Percentiles rank a stretch among this genome's conserved stretches.
These are phyloP conservation scores for Sympetrum striolatum DNA, from an alignment of 2,888 invertebrate genomes.

Conservation along the genomic window DNA sequence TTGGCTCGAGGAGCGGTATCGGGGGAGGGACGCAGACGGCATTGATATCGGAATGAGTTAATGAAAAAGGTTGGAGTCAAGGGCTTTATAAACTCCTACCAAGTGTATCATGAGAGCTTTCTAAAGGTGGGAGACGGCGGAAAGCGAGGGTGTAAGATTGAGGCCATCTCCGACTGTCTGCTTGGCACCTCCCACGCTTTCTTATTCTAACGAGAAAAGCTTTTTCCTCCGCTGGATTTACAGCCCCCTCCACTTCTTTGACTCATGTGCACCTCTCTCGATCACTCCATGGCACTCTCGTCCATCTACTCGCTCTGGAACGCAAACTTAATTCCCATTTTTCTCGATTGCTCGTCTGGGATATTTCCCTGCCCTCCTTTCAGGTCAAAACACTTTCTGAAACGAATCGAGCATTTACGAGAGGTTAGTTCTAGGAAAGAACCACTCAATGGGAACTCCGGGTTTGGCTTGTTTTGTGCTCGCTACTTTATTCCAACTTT, in stretches of 20 bases:
- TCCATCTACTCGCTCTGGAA: background rate
- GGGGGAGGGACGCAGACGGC: background rate
- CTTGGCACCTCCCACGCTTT: background rate
- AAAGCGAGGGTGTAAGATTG: background rate
- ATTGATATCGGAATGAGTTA: background rate
- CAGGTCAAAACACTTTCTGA: too few species aligned
- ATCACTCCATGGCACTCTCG: background rate
- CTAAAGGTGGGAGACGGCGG: background rate
- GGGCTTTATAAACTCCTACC: background rate
- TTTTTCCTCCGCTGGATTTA: background rate
- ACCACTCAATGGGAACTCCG: too few species aligned
- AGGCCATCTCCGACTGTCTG: constrained; percentile 12
- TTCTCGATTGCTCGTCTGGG: background rate
- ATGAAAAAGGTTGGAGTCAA: background rate
- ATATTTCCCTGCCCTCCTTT: too few species aligned
- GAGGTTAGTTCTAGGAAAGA: too few species aligned
- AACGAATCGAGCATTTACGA: too few species aligned
- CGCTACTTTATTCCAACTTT: too few species aligned
- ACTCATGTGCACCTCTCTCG: background rate
- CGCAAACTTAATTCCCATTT: background rate
- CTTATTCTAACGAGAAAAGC: background rate
- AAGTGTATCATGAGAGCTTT: background rate
- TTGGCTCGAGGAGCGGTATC: background rate
- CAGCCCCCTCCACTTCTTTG: background rate
- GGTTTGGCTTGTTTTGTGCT: too few species aligned